Evolutionary conservation across 2,113 vertebrate genomes (phyloP).

Genomic region (Mola mola): DNA sequence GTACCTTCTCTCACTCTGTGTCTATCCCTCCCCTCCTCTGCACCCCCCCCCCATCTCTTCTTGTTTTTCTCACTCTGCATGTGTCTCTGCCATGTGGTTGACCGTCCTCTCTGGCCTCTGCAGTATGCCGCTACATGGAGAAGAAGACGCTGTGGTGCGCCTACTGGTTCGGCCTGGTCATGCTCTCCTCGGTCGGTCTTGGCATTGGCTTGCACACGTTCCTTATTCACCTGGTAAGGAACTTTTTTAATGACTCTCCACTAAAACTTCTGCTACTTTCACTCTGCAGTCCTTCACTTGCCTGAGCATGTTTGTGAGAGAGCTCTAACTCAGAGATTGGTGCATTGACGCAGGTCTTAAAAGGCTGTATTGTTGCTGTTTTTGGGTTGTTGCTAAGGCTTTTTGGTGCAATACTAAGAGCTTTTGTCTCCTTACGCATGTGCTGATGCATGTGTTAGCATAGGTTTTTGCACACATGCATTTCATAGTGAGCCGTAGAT

Average conservation of each 20-base stretch:
- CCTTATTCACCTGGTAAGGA: constrained; percentile 92
- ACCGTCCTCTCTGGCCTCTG: constrained; percentile 67
- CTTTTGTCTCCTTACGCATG: constrained; percentile 27
- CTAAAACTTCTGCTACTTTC: constrained; percentile 1
- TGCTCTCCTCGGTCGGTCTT: constrained; percentile 89
- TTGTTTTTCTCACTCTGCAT: constrained; percentile 72
- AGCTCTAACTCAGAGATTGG: constrained; percentile 28
- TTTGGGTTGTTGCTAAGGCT: constrained; percentile 40
- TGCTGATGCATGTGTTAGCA: no score
- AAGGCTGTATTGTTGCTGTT: constrained; percentile 41
- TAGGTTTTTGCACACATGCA: constrained; percentile 15
- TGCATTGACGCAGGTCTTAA: constrained; percentile 67
- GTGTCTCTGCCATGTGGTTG: constrained; percentile 71
- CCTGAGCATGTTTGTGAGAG: constrained; percentile 40
- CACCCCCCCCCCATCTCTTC: constrained; percentile 24
- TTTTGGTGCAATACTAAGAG: constrained; percentile 20
- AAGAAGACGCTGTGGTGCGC: constrained; percentile 89
- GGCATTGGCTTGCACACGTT: constrained; percentile 90
- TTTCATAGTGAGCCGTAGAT: constrained; percentile 49
- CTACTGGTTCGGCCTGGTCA: constrained; percentile 91
- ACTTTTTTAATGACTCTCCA: constrained; percentile 13
- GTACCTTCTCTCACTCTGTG: constrained; percentile 55
- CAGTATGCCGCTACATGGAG: constrained; percentile 88
- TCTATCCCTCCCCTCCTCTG: constrained; percentile 49
- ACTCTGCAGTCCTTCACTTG: constrained; percentile 32